Percentiles rank a stretch among this genome's conserved stretches.
Evolutionary conservation across 1,140 invertebrate species (phyloP).

Genomic region (Hesperophylax magnus): DNA sequence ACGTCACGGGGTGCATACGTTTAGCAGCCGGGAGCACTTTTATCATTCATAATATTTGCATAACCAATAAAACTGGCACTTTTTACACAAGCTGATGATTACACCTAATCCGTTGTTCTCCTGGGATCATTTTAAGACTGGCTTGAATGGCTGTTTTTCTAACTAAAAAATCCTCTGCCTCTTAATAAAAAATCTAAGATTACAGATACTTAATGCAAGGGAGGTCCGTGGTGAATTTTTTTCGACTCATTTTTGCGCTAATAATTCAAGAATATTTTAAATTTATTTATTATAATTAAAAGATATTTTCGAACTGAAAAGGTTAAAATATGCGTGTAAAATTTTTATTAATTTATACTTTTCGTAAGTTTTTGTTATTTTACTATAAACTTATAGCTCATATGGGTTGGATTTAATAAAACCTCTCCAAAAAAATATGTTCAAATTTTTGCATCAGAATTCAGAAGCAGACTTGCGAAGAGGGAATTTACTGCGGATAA

Average conservation of each 20-base stretch:
- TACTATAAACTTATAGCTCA: too few species aligned
- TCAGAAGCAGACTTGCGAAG: too few species aligned
- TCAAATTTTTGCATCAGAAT: too few species aligned
- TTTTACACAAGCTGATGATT: slow-evolving; percentile 62
- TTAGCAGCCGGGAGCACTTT: slow-evolving; percentile 61
- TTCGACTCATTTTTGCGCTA: not conserved
- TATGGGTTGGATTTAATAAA: too few species aligned
- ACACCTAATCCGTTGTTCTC: slow-evolving; percentile 64
- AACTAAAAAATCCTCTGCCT: slow-evolving; percentile 48
- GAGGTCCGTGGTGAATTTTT: slow-evolving; percentile 5
- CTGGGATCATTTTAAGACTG: slow-evolving; percentile 68
- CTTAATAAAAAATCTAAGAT: slow-evolving; percentile 26
- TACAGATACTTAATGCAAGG: not conserved
- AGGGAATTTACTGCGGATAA: too few species aligned
- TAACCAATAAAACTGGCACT: slow-evolving; percentile 67
- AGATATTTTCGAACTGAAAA: too few species aligned
- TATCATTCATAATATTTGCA: slow-evolving; percentile 71
- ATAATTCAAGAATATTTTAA: not conserved
- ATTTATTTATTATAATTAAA: too few species aligned
- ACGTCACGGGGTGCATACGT: slow-evolving; percentile 50
- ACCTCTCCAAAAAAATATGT: too few species aligned
- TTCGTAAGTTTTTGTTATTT: too few species aligned
- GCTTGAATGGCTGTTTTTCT: slow-evolving; percentile 59
- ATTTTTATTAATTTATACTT: too few species aligned
- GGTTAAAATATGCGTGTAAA: too few species aligned